Percentiles rank a stretch among this genome's conserved stretches.
These are phyloP conservation scores for Pseudorectes ferrugineus DNA, from an alignment of 2,113 vertebrate species.

Conservation along the genomic window DNA sequence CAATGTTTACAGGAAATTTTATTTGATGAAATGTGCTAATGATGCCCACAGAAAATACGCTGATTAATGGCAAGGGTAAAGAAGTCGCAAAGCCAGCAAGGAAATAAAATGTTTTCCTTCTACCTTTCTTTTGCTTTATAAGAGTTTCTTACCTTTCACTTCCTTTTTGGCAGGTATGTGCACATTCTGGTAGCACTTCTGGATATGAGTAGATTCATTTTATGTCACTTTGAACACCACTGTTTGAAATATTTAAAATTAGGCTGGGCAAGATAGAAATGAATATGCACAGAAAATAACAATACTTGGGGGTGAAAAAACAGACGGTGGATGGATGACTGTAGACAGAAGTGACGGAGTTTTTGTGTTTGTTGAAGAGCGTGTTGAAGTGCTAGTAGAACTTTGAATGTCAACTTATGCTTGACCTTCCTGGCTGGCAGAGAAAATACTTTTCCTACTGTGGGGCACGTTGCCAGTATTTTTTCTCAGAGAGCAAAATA, in stretches of 20 bases:
- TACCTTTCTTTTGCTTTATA: not conserved
- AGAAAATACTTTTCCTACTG: not conserved
- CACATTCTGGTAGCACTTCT: not conserved
- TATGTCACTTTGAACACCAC: not conserved
- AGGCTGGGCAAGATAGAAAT: not conserved
- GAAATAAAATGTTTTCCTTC: not conserved
- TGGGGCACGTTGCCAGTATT: not conserved
- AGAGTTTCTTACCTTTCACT: not conserved
- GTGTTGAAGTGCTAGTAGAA: not conserved
- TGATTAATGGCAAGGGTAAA: not conserved
- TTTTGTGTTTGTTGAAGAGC: not conserved
- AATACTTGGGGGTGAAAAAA: fast-evolving
- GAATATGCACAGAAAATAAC: not conserved
- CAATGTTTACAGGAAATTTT: not conserved
- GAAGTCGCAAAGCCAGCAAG: not conserved
- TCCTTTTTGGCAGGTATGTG: not conserved
- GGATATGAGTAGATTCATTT: not conserved
- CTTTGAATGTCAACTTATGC: not conserved
- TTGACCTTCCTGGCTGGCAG: not conserved
- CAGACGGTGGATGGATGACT: not conserved
- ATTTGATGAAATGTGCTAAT: not conserved
- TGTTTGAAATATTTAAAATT: not conserved
- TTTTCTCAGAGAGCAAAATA: not conserved
- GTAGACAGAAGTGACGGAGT: not conserved
- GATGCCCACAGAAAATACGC: not conserved